Percentiles rank a stretch among this genome's conserved stretches.
These are phyloP conservation scores for Ailuropoda melanoleuca DNA, from an alignment of 2,113 vertebrate genomes.

Conservation along the genomic window DNA sequence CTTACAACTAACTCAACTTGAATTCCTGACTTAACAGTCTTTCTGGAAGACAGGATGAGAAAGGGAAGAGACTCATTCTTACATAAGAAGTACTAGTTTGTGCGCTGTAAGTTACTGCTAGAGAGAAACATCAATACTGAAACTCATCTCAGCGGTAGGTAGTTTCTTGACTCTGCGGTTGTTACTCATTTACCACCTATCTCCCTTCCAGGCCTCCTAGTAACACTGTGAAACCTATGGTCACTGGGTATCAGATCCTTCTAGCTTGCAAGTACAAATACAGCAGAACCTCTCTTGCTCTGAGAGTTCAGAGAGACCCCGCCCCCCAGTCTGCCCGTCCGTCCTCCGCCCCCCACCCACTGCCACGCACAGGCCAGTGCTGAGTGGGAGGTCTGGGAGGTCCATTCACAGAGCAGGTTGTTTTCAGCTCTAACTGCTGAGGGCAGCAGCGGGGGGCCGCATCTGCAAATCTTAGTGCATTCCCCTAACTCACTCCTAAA, in stretches of 20 bases:
- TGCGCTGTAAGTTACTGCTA: background rate
- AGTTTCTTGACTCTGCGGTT: background rate
- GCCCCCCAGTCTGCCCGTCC: fast-evolving
- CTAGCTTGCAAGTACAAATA: background rate
- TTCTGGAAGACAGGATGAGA: conserved; percentile 29
- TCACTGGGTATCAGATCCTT: background rate
- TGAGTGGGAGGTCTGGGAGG: background rate
- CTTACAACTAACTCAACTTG: conserved; percentile 34
- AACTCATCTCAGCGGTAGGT: background rate
- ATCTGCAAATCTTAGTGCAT: background rate
- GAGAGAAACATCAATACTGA: background rate
- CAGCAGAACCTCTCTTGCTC: background rate
- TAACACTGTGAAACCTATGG: background rate
- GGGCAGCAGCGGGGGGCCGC: fast-evolving
- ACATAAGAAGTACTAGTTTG: background rate
- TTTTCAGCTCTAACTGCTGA: background rate
- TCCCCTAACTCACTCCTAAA: background rate
- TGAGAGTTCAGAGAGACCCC: background rate
- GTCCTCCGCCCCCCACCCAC: too few species aligned
- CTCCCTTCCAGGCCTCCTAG: background rate
- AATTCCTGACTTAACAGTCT: conserved; percentile 37
- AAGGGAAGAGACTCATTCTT: background rate
- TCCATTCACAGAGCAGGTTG: background rate
- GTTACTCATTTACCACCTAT: background rate
- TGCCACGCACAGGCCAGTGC: background rate